A percentile compares a stretch with the other conserved stretches of the same genome.
phyloP scores from a whole-genome alignment of 2,888 invertebrate genomes.

The Pachydiplax longipennis region DNA sequence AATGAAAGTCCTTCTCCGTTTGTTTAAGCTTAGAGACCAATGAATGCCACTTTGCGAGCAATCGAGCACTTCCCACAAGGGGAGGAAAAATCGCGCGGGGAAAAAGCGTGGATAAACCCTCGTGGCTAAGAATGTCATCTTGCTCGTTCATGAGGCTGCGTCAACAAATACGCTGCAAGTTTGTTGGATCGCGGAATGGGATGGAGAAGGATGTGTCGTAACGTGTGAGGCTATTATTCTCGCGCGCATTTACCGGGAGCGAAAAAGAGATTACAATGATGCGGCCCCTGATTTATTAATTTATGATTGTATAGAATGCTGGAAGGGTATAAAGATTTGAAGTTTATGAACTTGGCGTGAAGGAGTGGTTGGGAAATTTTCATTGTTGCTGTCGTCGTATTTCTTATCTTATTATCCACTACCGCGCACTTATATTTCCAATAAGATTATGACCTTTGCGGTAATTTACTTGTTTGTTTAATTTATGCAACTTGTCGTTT shows the following conservation, averaged over 20 bases:
- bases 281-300: background rate
- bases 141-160: background rate
- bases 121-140: background rate
- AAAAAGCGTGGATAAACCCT: background rate
- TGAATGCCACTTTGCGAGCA: background rate
- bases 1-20: background rate
- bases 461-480: no score
- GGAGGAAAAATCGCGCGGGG: background rate
- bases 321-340: background rate
- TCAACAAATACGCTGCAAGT: background rate
- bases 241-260: no score
- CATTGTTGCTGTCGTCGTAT: no score
- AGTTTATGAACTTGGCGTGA: background rate
- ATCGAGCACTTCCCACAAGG: background rate
- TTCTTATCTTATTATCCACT: no score
- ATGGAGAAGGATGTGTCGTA: background rate
- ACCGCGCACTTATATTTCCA: no score
- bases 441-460: no score
- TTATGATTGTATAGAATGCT: background rate
- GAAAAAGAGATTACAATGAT: no score
- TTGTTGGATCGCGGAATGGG: background rate
- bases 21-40: background rate
- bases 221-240: background rate
- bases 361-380: background rate
- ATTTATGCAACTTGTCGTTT: background rate